Conservation (phyloP, 2,888 invertebrate species). For the Hermaeophaga mercurialis region DNA sequence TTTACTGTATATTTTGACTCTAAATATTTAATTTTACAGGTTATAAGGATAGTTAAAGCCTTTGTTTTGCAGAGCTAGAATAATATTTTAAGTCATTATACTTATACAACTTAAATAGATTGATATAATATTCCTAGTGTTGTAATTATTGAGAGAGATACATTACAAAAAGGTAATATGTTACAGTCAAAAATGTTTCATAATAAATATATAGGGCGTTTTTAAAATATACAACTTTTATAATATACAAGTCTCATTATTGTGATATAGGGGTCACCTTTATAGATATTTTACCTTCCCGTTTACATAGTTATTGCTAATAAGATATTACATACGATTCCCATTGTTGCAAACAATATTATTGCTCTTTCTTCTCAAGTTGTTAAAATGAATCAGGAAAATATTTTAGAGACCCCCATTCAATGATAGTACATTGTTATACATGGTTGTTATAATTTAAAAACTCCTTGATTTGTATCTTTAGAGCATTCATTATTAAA, state of each 20-base stretch:
- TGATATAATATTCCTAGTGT: constrained; percentile 22
- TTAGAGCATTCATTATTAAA: constrained; percentile 19
- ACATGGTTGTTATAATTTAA: constrained; percentile 16
- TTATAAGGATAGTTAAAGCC: constrained; percentile 24
- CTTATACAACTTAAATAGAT: constrained; percentile 21
- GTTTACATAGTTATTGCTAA: constrained; percentile 7
- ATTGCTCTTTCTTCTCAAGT: constrained; percentile 3
- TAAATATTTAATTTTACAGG: constrained; percentile 20
- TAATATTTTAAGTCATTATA: constrained; percentile 12
- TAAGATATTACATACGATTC: not conserved
- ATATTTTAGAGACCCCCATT: constrained; percentile 3
- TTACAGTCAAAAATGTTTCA: constrained; percentile 30
- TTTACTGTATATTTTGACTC: constrained; percentile 20
- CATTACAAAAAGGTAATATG: constrained; percentile 31
- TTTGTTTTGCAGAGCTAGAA: constrained; percentile 22
- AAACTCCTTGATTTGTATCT: constrained; percentile 25
- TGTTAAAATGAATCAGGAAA: not conserved
- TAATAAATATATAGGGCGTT: constrained; percentile 17
- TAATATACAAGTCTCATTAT: constrained; percentile 5
- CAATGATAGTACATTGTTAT: constrained; percentile 2
- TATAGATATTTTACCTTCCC: not conserved
- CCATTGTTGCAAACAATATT: not conserved
- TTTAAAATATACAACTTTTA: constrained; percentile 27
- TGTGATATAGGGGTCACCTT: constrained; percentile 4
- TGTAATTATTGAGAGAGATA: constrained; percentile 17